Evolutionary conservation across 2,797 vertebrate species (phyloP), one percentile per base, ranked within the genome.

Genomic region (Sarcoramphus papa): DNA sequence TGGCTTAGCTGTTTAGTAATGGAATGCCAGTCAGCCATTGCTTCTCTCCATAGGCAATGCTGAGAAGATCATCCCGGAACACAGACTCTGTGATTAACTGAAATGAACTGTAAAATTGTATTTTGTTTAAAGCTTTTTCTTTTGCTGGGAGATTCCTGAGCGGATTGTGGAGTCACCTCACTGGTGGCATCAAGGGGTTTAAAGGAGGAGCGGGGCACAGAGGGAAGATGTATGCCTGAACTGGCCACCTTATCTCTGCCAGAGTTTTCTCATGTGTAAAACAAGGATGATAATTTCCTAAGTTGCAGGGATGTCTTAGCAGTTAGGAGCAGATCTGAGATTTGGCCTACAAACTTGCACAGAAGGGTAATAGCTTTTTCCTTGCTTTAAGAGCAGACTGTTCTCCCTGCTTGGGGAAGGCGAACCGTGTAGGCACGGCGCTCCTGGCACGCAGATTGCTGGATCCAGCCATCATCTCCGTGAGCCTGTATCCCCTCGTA

Each of bases 61-160:
- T 31, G 68, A 77, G 86, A 86, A 95, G 96, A 97, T 92, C 76
- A 88, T 93, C 97, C 96, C 2, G 67, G 95, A 96, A 95, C 97
- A 97, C 45, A 93, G 95, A 89, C 85, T 93, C 93, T 70, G 91
- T 95, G 97, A 98, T 98, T 96, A 98, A 97, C 97, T 97, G 97
- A 98, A 98, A 98, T 97, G 97, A 98, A 97, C 96, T 98, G 97
- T 97, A 93, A 98, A 97, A 96, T 97, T 97, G 95, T 92, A 62
- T 98, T 97, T 97, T 96, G 97, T 97, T 98, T 97, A 97, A 98
- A 96, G 96, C 87, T 95, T 94, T 97, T 96, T 87, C 86, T 93
- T 88, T 63, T 57, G 78, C 90, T 51, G 41, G 69, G 75, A 78
- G 84, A 84, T 85, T 73, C 88, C 90, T 73, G 74, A 43, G 78